Base-by-base conservation (phyloP, 2,888 invertebrate genomes). In the Drosophila falleni region DNA sequence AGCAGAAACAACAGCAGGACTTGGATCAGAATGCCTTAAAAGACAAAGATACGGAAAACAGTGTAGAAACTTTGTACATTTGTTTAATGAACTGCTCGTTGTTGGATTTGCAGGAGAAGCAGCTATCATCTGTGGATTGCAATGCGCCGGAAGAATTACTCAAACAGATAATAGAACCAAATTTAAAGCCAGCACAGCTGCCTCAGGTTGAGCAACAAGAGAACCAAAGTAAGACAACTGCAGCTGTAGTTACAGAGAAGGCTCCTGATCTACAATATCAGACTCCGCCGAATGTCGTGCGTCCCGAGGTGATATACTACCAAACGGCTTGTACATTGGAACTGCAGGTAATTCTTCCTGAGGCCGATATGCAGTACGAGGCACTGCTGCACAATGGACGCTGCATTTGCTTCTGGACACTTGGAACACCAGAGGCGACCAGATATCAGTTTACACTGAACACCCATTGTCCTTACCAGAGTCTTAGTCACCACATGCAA, bases 281-380 rank as follows among this genome's bases (percentile, higher is more conserved):
- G 1, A 19, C 47, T 0, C 65, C 62, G 0, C 4, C 11, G 6
- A 50, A 72, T 59, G 49, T 76, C 0, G n/a, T 49, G 23, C 71
- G 78, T 0, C 81, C 81, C 0, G 63, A 71, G 5, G 78, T 83
- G 0, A 67, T 41, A 4, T 82, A 82, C 11, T 84, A 82, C 41
- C 85, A 84, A 46, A 84, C 87, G 1, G 8, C 0, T 5, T 41
- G 31, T 5, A 87, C 64, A 0, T 13, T 81, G 16, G 85, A 82
- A 9, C 41, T 82, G 11, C 84, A 81, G n/a, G 58, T 87, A 0
- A 13, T 44, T 2, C 33, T 82, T 29, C 78, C 73, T 3, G 67
- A 81, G 1, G 75, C 78, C 6, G 5, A 44, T 0, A 9, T 78
- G 15, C 1, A 15, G 3, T 87, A 84, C 33, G 33, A 46, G 1